Conservation (phyloP, 2,797 vertebrate genomes). For the Scolopax bukidnonensis region DNA sequence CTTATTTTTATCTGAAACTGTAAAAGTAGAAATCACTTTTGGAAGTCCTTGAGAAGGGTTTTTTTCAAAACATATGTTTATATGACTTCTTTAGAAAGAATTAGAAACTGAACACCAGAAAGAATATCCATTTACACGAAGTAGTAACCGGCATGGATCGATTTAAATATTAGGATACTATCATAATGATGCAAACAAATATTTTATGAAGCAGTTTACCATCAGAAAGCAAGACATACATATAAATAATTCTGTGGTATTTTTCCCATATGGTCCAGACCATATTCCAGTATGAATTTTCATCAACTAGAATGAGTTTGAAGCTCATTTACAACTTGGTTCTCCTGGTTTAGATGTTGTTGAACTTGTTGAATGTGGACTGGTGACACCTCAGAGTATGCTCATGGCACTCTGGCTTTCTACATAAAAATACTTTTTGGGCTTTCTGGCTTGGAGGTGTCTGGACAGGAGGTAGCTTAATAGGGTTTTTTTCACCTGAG, state of each 20-base stretch:
- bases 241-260: not conserved
- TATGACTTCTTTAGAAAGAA: not conserved
- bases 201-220: not conserved
- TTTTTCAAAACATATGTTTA: not conserved
- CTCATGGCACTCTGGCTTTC: not conserved
- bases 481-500: not conserved
- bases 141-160: not conserved
- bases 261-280: not conserved
- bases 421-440: not conserved
- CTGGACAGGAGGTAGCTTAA: not conserved
- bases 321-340: not conserved
- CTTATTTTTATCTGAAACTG: not conserved
- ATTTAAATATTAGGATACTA: not conserved
- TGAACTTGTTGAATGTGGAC: not conserved
- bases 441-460: not conserved
- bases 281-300: not conserved
- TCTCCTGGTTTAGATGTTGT: not conserved
- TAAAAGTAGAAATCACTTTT: not conserved
- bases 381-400: not conserved
- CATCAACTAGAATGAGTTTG: not conserved
- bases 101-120: not conserved
- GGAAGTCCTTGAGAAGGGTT: not conserved
- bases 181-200: not conserved
- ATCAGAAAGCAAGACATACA: not conserved
- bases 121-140: not conserved